Evolutionary conservation across 1,140 invertebrate genomes (phyloP), one percentile per base, ranked within the genome.

Genomic region (Thaumetopoea pityocampa): DNA sequence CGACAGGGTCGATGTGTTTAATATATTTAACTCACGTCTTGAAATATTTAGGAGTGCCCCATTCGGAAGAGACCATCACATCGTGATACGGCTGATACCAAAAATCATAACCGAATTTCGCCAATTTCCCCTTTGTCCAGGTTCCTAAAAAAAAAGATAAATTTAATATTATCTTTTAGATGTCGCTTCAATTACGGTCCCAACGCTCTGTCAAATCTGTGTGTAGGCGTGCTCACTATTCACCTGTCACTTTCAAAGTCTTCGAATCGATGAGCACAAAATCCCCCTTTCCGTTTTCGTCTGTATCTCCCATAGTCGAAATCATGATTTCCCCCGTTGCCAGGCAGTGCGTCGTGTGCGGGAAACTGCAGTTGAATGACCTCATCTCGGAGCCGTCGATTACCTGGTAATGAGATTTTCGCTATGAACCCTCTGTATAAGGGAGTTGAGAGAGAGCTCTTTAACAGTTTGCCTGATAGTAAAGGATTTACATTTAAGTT

Each of bases 41-140:
- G 65, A 97, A 98, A 18, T 89, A 85, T 37, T 90, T 93, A 1
- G 98, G 98, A 0, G 91, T 88, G 1, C 94, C 96, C 97, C 97
- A 99, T 87, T 98, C 96, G 0, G 91, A 90, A 0, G 95, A 90
- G 11, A 99, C 87, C 89, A 99, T 93, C 0, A 96, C 88, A 77
- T 99, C 94, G 57, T 93, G 92, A 53, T 95, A 90, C 0, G 97
- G 97, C 71, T 99, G 98, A 72, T 99, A 99, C 98, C 98, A 99
- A 80, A 96, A 95, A 61, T 94, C 93, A 56, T 95, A 95, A 6
- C 92, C 92, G 47, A 92, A 94, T 29, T 87, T 74, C 0, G 92
- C 91, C 14, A 65, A 74, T 37, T 88, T 70, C 0, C 90, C 89
- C 22, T 86, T 88, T 0, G 89, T 89, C 92, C 92, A 93, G 0